phyloP scores from a whole-genome alignment of 35 echinoderm and acorn worm genomes.

The Lytechinus variegatus region DNA sequence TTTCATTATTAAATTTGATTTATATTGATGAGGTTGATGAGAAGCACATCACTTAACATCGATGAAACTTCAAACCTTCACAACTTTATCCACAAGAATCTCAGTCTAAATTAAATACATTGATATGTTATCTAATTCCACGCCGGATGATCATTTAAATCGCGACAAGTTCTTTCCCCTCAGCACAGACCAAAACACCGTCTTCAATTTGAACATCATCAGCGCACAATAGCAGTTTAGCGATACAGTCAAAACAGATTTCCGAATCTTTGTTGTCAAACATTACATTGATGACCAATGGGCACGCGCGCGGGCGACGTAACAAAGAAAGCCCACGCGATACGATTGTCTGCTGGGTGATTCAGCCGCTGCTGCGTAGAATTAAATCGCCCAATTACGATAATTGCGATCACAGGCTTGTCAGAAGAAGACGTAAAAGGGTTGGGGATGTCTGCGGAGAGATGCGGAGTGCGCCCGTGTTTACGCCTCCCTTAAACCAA shows the following conservation, averaged over 20 bases:
- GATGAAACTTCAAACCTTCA: background rate
- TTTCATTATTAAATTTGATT: too few species aligned
- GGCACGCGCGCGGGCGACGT: background rate
- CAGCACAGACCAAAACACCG: background rate
- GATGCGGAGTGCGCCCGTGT: background rate
- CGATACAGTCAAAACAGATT: background rate
- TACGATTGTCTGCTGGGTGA: background rate
- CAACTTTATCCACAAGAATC: background rate
- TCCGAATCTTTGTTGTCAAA: background rate
- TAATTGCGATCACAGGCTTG: background rate
- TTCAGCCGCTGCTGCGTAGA: background rate
- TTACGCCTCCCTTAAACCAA: conserved; percentile 22
- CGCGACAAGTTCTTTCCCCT: background rate
- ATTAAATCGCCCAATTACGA: conserved; percentile 36
- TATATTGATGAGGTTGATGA: too few species aligned
- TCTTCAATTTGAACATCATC: conserved; percentile 30
- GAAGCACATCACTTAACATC: background rate
- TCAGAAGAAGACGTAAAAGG: background rate
- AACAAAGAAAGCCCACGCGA: conserved; percentile 22
- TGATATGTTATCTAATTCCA: background rate
- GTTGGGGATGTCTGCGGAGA: background rate
- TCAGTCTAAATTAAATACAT: background rate
- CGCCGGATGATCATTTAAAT: background rate
- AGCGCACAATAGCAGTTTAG: background rate
- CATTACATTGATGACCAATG: background rate